Evolutionary conservation across 2,797 vertebrate species (phyloP), one percentile per base, ranked within the genome.

Genomic region (Danio albolineatus): DNA sequence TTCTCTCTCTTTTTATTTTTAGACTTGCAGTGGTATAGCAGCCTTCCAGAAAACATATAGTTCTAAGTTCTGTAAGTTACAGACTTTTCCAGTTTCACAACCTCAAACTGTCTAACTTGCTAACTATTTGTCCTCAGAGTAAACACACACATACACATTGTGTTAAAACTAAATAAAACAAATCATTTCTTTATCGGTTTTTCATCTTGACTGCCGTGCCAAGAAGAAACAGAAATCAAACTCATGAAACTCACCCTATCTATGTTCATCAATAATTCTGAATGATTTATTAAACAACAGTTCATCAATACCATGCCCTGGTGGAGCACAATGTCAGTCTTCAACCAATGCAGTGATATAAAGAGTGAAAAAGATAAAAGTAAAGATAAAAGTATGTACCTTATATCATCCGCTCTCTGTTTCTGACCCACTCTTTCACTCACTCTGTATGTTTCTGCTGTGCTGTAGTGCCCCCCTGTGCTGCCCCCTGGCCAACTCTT

Each of bases 401-500:
- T 86, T 60, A 82, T 76, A 28, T 69, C 61, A 82, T 82, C 28
- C 28, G 65, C 57, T 79, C 48, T 70, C 46, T 75, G 39, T 28
- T 77, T 81, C 76, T 71, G 39, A 56, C 57, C 56, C 16, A 43
- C 75, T 80, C 76, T 41, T 79, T 73, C 46, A n/a, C 65, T 36
- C 60, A 19, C 65, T 36, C 73, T 14, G 44, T 67, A 53, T 62
- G 12, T 65, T 44, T 66, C 62, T 75, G 14, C 61, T 80, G 41
- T 36, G 39, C 10, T 36, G 54, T 49, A 10, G 67, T 82, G 61
- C 41, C 60, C 73, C 48, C 54, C 12, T 78, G 48, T 65, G 19
- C 53, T 71, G 71, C 76, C 83, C 65, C 72, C 65, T 65, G 21
- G 21, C 39, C 69, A 21, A 73, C 77, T 75, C 73, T 78, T 85